Evolutionary conservation across 2,113 vertebrate genomes (phyloP), one percentile per base, ranked within the genome.

Genomic region (Aplodontia rufa): DNA sequence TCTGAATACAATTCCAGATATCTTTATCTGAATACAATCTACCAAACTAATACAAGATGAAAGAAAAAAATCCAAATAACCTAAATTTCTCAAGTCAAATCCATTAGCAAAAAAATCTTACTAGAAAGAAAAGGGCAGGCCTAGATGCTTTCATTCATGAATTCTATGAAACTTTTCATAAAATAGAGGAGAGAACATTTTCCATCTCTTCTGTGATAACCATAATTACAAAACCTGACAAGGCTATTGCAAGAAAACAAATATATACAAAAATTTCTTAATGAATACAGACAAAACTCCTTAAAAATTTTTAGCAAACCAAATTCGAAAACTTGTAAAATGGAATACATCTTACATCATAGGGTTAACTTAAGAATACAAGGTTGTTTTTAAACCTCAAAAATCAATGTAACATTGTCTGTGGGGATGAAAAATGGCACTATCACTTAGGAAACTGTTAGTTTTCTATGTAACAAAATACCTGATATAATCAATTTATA

Each of bases 51-150:
- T 8, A 66, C n/a, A 35, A 82, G 37, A 68, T 47, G 12, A 88
- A 45, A 64, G 32, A 93, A 66, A 94, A 94, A 90, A 84, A 90
- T 49, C 32, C 40, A 69, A 89, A 83, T 37, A 87, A 19, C 8
- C 45, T 53, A 32, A 40, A 53, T 75, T 60, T 51, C 35, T 91
- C 55, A 62, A 71, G 66, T n/a, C 81, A 81, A 81, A 42, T 22
- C n/a, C 6, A 35, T 24, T 74, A 66, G 24, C 55, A 62, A 87
- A 88, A 88, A 81, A 22, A 26, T 5, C 28, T 75, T 89, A 9
- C 68, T 71, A 74, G 37, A 66, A 69, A 87, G 13, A 80, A 87
- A 81, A 94, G 6, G 24, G 10, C 24, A 40, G 4, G 8, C 35
- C 13, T 28, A 53, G 42, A 35, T 49, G 3, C 60, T 79, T 64